Evolutionary conservation across 1,140 invertebrate genomes (phyloP).

Genomic region (Zaprionus davidi): DNA sequence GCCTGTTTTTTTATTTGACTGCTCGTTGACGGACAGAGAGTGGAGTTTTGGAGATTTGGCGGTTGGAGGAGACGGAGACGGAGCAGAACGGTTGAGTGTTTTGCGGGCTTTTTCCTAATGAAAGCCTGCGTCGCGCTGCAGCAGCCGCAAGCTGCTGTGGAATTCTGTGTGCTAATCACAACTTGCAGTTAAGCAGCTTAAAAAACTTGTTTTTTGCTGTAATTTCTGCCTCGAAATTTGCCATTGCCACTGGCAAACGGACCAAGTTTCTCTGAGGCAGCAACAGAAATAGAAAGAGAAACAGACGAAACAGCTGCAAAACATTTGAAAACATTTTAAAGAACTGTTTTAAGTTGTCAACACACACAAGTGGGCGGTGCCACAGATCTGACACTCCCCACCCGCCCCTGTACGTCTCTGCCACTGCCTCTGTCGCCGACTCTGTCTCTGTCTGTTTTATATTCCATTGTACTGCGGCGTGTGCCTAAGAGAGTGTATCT

Average conservation of each 20-base stretch:
- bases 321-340: slow-evolving; percentile 35
- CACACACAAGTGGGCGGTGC: slow-evolving; percentile 24
- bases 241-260: slow-evolving; percentile 11
- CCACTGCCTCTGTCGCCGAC: not conserved
- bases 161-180: slow-evolving; percentile 74
- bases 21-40: slow-evolving; percentile 11
- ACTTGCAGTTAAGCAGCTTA: slow-evolving; percentile 80
- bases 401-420: not conserved
- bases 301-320: slow-evolving; percentile 37
- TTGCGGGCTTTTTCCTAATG: slow-evolving; percentile 61
- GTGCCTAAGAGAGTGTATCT: slow-evolving; percentile 33
- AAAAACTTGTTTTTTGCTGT: slow-evolving; percentile 69
- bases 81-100: slow-evolving; percentile 19
- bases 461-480: slow-evolving; percentile 18
- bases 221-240: slow-evolving; percentile 53
- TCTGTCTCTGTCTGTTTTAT: slow-evolving; percentile 1
- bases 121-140: slow-evolving; percentile 51
- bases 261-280: slow-evolving; percentile 26
- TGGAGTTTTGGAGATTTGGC: slow-evolving; percentile 29
- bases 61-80: not conserved
- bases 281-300: not conserved
- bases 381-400: not conserved
- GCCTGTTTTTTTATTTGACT: slow-evolving; percentile 16
- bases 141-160: slow-evolving; percentile 55
- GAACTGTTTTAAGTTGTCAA: slow-evolving; percentile 39